phyloP scores from a whole-genome alignment of 2,888 invertebrate genomes.

The Brachycybe producta region DNA sequence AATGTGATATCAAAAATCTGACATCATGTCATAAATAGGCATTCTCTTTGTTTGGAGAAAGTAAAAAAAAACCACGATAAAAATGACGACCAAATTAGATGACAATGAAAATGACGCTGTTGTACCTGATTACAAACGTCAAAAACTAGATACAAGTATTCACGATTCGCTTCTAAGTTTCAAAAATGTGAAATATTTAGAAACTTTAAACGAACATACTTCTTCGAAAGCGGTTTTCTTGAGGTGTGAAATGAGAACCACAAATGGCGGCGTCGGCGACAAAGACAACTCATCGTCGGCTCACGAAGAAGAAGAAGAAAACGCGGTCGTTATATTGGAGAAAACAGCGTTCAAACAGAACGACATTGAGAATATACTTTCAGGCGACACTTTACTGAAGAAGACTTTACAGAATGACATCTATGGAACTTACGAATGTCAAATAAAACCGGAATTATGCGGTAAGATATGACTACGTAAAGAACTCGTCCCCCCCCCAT shows the following conservation, averaged over 20 bases:
- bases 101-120: no score
- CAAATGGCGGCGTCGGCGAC: slow-evolving; percentile 17
- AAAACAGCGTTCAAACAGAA: slow-evolving; percentile 64
- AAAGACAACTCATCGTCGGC: no score
- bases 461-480: no score
- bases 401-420: slow-evolving; percentile 67
- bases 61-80: no score
- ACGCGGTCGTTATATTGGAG: slow-evolving; percentile 60
- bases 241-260: slow-evolving; percentile 16
- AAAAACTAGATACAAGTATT: not conserved
- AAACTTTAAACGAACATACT: slow-evolving; percentile 21
- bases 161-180: slow-evolving; percentile 10
- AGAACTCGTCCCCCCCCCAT: no score
- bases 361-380: slow-evolving; percentile 42
- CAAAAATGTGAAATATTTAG: slow-evolving; percentile 17
- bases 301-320: slow-evolving; percentile 12
- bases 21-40: no score
- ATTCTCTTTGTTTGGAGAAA: no score
- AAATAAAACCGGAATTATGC: slow-evolving; percentile 1
- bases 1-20: no score
- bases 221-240: slow-evolving; percentile 19
- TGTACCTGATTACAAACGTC: no score
- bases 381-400: slow-evolving; percentile 42
- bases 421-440: slow-evolving; percentile 43
- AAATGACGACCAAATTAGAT: no score